Evolutionary conservation across 2,113 vertebrate species (phyloP).

Genomic region (Antechinus flavipes): DNA sequence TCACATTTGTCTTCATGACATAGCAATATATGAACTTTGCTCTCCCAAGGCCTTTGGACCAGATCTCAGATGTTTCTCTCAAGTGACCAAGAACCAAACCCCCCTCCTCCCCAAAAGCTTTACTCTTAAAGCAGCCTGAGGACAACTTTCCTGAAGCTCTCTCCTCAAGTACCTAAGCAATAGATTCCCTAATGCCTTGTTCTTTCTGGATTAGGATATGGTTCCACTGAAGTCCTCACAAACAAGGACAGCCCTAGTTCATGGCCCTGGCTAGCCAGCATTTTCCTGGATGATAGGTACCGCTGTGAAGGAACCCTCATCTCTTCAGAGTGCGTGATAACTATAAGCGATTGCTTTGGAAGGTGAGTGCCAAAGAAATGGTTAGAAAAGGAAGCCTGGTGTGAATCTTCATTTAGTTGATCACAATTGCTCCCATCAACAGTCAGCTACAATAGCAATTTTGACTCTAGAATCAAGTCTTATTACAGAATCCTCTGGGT

Average conservation of each 20-base stretch:
- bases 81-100: too few species aligned
- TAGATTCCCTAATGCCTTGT: neutral
- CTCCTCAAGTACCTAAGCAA: neutral
- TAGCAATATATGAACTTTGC: too few species aligned
- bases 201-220: neutral
- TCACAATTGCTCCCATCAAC: neutral
- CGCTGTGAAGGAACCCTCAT: neutral
- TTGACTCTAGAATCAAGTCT: neutral
- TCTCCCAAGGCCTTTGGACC: too few species aligned
- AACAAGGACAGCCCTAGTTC: neutral
- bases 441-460: neutral
- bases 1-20: too few species aligned
- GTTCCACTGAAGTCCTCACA: neutral
- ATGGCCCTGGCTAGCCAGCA: slow-evolving; percentile 20
- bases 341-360: neutral
- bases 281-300: neutral
- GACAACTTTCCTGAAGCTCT: neutral
- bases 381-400: neutral
- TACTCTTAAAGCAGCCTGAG: neutral
- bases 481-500: neutral
- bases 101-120: neutral
- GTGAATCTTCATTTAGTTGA: neutral
- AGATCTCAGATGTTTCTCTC: neutral
- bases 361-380: neutral
- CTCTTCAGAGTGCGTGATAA: neutral